These are phyloP conservation scores for Drosophila kikkawai DNA, from an alignment of 1,140 invertebrate species.

Conservation along the genomic window DNA sequence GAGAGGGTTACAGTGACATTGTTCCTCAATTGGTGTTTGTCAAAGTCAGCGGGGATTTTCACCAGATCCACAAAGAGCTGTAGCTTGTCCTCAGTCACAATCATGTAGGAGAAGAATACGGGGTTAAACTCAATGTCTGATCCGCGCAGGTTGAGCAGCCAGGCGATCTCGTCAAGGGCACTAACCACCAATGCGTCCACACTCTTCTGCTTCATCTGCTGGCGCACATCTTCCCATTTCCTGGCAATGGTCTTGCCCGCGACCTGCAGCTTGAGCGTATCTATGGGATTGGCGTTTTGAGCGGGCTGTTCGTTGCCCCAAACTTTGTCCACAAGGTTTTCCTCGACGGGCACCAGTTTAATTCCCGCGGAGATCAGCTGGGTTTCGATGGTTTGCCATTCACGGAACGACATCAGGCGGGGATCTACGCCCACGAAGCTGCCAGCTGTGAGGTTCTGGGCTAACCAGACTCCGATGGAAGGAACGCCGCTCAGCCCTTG, in stretches of 20 bases:
- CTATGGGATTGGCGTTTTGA: conserved; percentile 87
- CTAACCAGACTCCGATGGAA: conserved; percentile 91
- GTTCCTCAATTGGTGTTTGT: conserved; percentile 88
- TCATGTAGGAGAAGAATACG: conserved; percentile 96
- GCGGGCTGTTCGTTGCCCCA: conserved; percentile 88
- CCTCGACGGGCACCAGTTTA: conserved; percentile 88
- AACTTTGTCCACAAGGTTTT: conserved; percentile 93
- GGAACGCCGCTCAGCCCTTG: conserved; percentile 88
- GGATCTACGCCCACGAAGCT: conserved; percentile 94
- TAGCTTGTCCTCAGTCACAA: conserved; percentile 89
- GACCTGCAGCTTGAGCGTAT: conserved; percentile 88
- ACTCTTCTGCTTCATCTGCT: conserved; percentile 90
- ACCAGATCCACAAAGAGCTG: conserved; percentile 90
- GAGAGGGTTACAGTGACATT: conserved; percentile 86
- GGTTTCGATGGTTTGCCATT: conserved; percentile 90
- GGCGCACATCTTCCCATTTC: conserved; percentile 89
- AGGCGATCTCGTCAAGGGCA: conserved; percentile 96
- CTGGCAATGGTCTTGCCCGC: conserved; percentile 89
- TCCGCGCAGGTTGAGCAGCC: conserved; percentile 96
- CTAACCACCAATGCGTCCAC: conserved; percentile 91
- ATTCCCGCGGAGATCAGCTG: conserved; percentile 76
- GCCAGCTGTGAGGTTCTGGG: conserved; percentile 89
- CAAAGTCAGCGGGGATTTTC: conserved; percentile 87
- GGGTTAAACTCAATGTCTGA: conserved; percentile 98
- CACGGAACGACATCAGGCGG: conserved; percentile 89